These are phyloP conservation scores for Hetaerina americana DNA, from an alignment of 1,140 invertebrate species.

Conservation along the genomic window DNA sequence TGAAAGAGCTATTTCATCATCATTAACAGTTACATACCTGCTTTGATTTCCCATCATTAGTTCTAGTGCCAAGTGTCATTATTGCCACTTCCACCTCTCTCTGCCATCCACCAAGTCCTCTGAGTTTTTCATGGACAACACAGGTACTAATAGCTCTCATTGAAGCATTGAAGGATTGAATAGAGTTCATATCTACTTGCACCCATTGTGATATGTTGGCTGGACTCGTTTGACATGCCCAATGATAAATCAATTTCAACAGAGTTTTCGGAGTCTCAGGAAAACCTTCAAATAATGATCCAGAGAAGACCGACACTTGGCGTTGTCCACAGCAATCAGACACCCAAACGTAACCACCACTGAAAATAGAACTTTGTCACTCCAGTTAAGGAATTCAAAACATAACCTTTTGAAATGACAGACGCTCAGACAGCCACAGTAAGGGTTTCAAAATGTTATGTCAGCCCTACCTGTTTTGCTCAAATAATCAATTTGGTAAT, in stretches of 20 bases:
- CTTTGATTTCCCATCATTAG: slow-evolving; percentile 63
- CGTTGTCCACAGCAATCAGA: slow-evolving; percentile 67
- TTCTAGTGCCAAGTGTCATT: slow-evolving; percentile 77
- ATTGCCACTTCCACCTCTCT: slow-evolving; percentile 65
- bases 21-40: no score
- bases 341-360: slow-evolving; percentile 81
- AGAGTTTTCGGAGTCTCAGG: slow-evolving; percentile 65
- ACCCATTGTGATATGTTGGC: slow-evolving; percentile 80
- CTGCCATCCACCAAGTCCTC: slow-evolving; percentile 49
- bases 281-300: slow-evolving; percentile 72
- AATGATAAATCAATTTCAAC: slow-evolving; percentile 76
- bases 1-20: no score
- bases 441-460: no score
- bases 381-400: no score
- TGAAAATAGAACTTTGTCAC: no score
- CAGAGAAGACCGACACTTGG: slow-evolving; percentile 72
- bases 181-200: slow-evolving; percentile 45
- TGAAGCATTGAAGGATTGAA: slow-evolving; percentile 66
- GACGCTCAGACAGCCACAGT: no score
- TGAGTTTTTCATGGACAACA: slow-evolving; percentile 58
- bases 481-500: no score
- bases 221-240: slow-evolving; percentile 77
- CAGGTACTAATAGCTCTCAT: slow-evolving; percentile 62
- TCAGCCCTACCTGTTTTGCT: no score
- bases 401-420: no score